phyloP scores from a whole-genome alignment of 2,888 invertebrate species.

The Tubulanus polymorphus region DNA sequence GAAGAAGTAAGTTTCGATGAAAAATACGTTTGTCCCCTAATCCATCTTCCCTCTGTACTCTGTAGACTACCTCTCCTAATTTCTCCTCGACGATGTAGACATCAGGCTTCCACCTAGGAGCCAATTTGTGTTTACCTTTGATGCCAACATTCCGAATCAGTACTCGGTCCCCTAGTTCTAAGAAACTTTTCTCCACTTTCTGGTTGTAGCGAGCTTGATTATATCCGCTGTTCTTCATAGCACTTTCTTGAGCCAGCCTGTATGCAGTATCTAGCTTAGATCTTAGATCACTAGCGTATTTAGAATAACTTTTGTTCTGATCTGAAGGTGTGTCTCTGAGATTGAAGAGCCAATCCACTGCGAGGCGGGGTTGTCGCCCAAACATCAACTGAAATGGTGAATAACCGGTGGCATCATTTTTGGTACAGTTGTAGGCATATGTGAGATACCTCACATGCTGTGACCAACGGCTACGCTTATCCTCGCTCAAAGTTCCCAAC shows the following conservation, averaged over 20 bases:
- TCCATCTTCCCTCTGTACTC: too few relatives aligned
- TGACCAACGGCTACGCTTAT: neutral
- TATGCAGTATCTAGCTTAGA: neutral
- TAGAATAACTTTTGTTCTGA: neutral
- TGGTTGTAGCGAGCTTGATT: neutral
- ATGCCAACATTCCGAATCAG: neutral
- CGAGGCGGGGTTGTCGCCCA: slow-evolving; percentile 7
- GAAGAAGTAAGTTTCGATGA: too few relatives aligned
- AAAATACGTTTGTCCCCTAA: too few relatives aligned
- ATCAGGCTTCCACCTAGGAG: neutral
- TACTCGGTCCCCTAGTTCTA: neutral
- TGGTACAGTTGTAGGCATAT: slow-evolving; percentile 9
- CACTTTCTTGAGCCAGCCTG: neutral
- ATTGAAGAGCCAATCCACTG: slow-evolving; percentile 4
- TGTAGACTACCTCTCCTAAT: too few relatives aligned
- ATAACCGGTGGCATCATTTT: slow-evolving; percentile 7
- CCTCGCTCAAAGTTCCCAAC: neutral
- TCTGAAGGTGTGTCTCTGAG: neutral
- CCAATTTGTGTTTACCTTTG: neutral
- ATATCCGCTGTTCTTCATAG: neutral
- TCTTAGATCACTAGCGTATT: neutral
- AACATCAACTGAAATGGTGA: slow-evolving; percentile 8
- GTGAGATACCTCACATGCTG: neutral
- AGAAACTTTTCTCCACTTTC: neutral
- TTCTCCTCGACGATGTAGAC: neutral